A percentile compares a stretch with the other conserved stretches of the same genome.
phyloP scores from a whole-genome alignment of 2,113 vertebrate genomes.

The Rafetus swinhoei region DNA sequence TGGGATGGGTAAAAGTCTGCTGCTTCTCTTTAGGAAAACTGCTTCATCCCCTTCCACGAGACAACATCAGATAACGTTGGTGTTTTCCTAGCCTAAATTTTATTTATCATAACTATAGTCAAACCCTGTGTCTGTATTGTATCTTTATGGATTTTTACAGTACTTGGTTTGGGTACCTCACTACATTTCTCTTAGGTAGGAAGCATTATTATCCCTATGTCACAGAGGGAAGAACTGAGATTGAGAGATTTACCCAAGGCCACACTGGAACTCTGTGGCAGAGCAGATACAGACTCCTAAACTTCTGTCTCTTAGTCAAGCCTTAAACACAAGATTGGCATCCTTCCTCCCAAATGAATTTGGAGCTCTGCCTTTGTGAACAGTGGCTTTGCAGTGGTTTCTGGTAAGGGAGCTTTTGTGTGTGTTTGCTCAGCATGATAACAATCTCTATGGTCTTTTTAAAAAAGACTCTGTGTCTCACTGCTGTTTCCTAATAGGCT shows the following conservation, averaged over 20 bases:
- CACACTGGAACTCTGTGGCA: too few species aligned
- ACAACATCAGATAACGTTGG: accelerated
- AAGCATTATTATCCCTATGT: background rate
- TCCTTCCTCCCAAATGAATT: background rate
- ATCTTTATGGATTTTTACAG: background rate
- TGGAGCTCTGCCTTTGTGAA: background rate
- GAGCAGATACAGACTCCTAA: background rate
- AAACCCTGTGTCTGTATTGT: background rate
- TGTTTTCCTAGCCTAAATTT: background rate
- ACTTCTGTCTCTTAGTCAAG: background rate
- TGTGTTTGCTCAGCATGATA: background rate
- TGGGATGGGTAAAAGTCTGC: accelerated
- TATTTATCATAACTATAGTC: background rate
- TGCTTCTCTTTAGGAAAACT: background rate
- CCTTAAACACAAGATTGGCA: background rate
- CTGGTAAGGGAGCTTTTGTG: background rate
- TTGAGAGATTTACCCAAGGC: background rate
- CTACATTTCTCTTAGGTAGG: background rate
- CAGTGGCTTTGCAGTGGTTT: background rate
- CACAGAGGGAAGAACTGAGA: background rate
- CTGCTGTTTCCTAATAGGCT: background rate
- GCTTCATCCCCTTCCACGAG: too few species aligned
- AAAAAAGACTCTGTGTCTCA: background rate
- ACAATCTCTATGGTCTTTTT: background rate
- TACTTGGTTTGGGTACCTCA: background rate